A percentile compares a stretch with the other conserved stretches of the same genome.
These are phyloP conservation scores for Trachelus troglodyta DNA, from an alignment of 2,888 invertebrate genomes.

Conservation along the genomic window DNA sequence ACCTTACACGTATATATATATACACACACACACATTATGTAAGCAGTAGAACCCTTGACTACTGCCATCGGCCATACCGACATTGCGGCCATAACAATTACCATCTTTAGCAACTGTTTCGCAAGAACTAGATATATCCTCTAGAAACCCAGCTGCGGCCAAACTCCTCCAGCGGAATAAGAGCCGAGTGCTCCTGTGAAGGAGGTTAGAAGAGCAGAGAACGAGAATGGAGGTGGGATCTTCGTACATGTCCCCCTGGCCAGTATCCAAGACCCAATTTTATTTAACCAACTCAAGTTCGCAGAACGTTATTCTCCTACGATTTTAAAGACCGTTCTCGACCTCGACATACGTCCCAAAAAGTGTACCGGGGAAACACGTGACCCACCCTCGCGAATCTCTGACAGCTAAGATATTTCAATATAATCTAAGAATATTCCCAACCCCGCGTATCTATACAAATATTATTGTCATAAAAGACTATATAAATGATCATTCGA, in stretches of 20 bases:
- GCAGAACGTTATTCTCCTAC: neutral
- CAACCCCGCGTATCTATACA: too few species aligned
- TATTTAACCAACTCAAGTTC: slow-evolving; percentile 9
- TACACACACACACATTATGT: neutral
- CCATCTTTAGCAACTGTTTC: neutral
- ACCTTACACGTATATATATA: too few species aligned
- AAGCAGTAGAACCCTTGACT: neutral
- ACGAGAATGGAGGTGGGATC: neutral
- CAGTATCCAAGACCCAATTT: slow-evolving; percentile 22
- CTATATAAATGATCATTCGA: too few species aligned
- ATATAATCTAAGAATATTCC: too few species aligned
- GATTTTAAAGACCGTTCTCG: too few species aligned
- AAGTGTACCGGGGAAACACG: too few species aligned
- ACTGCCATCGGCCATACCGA: neutral
- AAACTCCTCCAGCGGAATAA: neutral
- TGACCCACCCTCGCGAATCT: too few species aligned
- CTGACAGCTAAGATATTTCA: too few species aligned
- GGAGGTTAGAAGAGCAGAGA: neutral
- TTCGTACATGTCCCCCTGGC: slow-evolving; percentile 9
- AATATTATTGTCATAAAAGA: too few species aligned
- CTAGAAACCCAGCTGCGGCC: neutral
- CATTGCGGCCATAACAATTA: neutral
- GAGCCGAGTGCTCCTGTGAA: neutral
- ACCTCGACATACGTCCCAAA: too few species aligned
- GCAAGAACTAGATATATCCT: neutral